Percentiles rank a stretch among this genome's conserved stretches.
These are phyloP conservation scores for Leptopilina drosophilae DNA, from an alignment of 2,888 invertebrate genomes.

Conservation along the genomic window DNA sequence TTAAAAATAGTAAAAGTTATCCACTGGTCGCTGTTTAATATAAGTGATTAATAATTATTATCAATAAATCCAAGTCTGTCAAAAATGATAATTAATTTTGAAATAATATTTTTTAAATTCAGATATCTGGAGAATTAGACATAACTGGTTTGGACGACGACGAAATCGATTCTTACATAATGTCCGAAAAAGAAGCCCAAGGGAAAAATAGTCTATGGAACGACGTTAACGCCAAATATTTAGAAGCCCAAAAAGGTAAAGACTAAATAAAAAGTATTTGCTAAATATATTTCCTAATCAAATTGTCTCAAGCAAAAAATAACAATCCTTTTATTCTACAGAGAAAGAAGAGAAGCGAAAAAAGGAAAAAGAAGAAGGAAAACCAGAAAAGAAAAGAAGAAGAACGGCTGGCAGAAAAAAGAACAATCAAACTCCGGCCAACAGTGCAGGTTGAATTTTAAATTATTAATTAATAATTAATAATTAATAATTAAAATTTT, in stretches of 20 bases:
- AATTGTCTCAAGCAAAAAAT: neutral
- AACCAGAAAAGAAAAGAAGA: constrained; percentile 88
- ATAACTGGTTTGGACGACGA: constrained; percentile 90
- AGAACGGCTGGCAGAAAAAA: constrained; percentile 83
- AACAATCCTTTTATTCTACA: constrained; percentile 70
- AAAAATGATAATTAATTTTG: neutral
- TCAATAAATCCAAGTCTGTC: too few species aligned
- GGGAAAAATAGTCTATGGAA: constrained; percentile 93
- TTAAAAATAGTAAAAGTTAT: neutral
- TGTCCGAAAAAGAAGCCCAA: constrained; percentile 87
- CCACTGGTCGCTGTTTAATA: too few species aligned
- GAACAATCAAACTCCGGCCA: constrained; percentile 82
- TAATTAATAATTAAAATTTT: too few species aligned
- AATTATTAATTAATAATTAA: too few species aligned
- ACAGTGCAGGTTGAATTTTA: constrained; percentile 74
- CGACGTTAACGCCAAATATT: constrained; percentile 90
- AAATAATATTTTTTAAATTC: constrained; percentile 24
- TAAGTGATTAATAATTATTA: too few species aligned
- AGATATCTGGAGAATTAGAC: constrained; percentile 80
- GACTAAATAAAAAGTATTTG: constrained; percentile 9
- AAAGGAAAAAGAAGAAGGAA: constrained; percentile 91
- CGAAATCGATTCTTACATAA: constrained; percentile 92
- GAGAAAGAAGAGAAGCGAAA: constrained; percentile 90
- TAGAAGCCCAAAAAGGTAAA: constrained; percentile 88
- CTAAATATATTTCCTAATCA: neutral